These are phyloP conservation scores for Sminthurides bifidus DNA, from an alignment of 1,140 invertebrate genomes.

Conservation along the genomic window DNA sequence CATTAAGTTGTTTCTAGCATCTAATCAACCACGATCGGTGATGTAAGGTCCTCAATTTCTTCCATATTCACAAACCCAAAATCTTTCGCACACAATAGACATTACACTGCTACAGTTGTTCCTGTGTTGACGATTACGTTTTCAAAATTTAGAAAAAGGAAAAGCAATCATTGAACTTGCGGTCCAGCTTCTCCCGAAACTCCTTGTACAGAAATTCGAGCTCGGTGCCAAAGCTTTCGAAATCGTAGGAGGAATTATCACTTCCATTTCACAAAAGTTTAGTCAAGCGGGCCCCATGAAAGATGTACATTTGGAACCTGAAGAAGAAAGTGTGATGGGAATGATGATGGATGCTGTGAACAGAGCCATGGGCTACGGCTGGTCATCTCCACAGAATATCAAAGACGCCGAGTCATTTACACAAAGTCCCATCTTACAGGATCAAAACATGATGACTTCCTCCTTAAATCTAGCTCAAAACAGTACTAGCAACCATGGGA, in stretches of 20 bases:
- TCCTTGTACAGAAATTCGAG: neutral
- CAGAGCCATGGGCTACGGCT: neutral
- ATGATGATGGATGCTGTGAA: conserved; percentile 8
- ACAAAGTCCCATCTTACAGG: no score
- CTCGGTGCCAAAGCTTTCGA: neutral
- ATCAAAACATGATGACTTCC: no score
- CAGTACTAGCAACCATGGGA: no score
- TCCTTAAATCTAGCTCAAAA: no score
- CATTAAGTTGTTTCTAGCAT: neutral
- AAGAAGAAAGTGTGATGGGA: neutral
- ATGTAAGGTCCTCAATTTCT: no score
- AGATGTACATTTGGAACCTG: conserved; percentile 1
- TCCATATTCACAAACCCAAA: no score
- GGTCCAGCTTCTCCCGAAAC: neutral
- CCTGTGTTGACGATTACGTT: no score
- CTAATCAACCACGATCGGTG: neutral
- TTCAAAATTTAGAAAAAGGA: neutral
- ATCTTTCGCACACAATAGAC: no score
- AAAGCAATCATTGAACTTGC: conserved; percentile 8
- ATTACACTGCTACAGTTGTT: no score
- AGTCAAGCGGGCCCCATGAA: neutral
- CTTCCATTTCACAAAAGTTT: neutral
- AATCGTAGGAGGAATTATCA: neutral
- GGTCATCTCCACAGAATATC: no score
- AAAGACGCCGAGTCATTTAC: no score